phyloP scores from a whole-genome alignment of 1,140 invertebrate species.

The Linepithema humile region DNA sequence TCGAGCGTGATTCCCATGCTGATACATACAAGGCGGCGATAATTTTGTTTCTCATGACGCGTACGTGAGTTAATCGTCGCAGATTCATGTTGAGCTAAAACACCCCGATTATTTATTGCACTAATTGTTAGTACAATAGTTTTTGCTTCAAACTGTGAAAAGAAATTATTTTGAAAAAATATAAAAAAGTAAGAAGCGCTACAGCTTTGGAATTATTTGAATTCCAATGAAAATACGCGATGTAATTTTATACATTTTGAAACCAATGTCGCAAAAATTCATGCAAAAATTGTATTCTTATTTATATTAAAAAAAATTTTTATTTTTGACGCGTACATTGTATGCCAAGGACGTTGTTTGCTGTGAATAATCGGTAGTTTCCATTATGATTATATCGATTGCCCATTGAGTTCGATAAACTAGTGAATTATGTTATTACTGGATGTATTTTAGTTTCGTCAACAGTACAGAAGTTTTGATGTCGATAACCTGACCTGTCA shows the following conservation, averaged over 20 bases:
- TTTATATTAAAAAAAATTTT: background rate
- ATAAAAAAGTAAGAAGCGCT: background rate
- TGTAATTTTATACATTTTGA: background rate
- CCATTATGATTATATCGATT: background rate
- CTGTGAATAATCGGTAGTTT: background rate
- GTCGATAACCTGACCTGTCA: constrained; percentile 20
- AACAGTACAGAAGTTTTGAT: background rate
- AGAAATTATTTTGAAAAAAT: background rate
- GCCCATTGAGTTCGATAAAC: background rate
- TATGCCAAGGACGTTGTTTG: background rate
- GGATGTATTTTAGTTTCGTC: background rate
- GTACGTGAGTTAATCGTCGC: background rate
- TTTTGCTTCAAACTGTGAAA: background rate
- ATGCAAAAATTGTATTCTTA: background rate
- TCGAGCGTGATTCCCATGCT: constrained; percentile 30
- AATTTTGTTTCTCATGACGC: constrained; percentile 25
- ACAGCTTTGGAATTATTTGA: background rate
- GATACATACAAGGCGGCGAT: background rate
- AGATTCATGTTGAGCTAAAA: background rate
- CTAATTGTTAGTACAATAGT: background rate
- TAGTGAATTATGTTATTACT: background rate
- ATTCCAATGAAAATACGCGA: background rate
- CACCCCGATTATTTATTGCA: too few relatives aligned
- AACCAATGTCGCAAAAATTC: background rate
- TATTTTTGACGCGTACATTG: background rate